A percentile compares a stretch with the other conserved stretches of the same genome.
Conservation (phyloP, 2,888 invertebrate species). For the Tipula unca region DNA sequence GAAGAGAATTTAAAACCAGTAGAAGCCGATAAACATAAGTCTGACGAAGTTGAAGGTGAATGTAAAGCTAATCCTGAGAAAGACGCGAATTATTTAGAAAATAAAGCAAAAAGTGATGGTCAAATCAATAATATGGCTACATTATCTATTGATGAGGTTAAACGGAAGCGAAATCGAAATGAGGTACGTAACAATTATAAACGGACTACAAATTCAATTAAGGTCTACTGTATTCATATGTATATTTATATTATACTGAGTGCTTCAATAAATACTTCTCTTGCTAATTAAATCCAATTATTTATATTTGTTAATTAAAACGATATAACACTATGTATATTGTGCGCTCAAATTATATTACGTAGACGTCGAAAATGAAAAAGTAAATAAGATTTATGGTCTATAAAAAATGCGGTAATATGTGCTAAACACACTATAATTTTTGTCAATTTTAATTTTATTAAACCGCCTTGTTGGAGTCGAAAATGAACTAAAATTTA, state of each 20-base stretch:
- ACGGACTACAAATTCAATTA: neutral
- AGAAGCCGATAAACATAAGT: neutral
- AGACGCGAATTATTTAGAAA: neutral
- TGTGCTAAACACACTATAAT: neutral
- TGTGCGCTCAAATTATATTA: neutral
- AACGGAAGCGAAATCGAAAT: neutral
- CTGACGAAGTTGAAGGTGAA: neutral
- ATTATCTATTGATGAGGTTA: neutral
- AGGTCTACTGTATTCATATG: neutral
- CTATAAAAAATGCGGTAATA: neutral
- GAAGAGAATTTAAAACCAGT: neutral
- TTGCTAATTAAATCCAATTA: neutral
- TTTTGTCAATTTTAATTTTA: neutral
- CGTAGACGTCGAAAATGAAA: neutral
- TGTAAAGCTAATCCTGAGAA: neutral
- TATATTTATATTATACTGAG: neutral
- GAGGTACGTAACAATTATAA: neutral
- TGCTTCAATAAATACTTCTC: neutral
- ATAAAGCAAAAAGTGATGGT: neutral
- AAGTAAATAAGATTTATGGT: neutral
- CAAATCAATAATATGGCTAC: neutral
- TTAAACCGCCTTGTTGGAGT: neutral
- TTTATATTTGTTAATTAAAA: neutral
- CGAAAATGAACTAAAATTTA: neutral
- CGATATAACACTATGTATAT: neutral